Base-by-base conservation (phyloP, 1,140 invertebrate species). In the Caerostris extrusa region DNA sequence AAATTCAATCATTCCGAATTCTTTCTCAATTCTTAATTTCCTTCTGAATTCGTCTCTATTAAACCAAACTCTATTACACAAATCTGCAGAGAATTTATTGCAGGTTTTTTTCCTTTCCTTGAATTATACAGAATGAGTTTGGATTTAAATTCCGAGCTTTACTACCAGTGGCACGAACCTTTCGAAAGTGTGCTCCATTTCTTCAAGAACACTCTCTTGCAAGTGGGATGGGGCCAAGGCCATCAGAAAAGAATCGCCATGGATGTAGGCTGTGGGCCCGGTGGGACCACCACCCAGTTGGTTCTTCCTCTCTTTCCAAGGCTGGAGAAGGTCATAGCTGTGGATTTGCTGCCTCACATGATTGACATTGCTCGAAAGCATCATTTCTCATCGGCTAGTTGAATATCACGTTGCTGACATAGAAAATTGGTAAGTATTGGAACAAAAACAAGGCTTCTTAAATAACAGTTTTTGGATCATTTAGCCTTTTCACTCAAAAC, bases 261-360 rank as follows among this genome's bases (percentile, higher is more conserved):
- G 91, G 91, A 93, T n/a, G 60, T 93, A n/a, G 91, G 91, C 3
- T 92, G 91, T 81, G 91, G 91, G n/a, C 91, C 91, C 12, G 91
- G 91, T 12, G 55, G 82, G 1, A 64, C 6, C 60, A 67, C 55
- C 3, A 19, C 4, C 10, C 2, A 57, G 3, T 19, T 86, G 5
- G 5, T 93, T 14, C 61, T 93, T n/a, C 61, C 91, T 0, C 6
- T n/a, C 17, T 71, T 93, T 58, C 82, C 81, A 7, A 85, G 67
- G 0, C 4, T 71, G 0, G 86, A 69, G n/a, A 86, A 67, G 19
- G 57, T 93, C 2, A 12, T 93, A 34, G 91, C 81, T 17, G 71
- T 93, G 1, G 91, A 93, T 34, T 53, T 58, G 3, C 17, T 86
- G 7, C 50, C 58, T 19, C 17, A 58, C 17, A 93, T 93, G 82